Base-by-base conservation (phyloP, 2,888 invertebrate species). In the Ormyrus thymus region DNA sequence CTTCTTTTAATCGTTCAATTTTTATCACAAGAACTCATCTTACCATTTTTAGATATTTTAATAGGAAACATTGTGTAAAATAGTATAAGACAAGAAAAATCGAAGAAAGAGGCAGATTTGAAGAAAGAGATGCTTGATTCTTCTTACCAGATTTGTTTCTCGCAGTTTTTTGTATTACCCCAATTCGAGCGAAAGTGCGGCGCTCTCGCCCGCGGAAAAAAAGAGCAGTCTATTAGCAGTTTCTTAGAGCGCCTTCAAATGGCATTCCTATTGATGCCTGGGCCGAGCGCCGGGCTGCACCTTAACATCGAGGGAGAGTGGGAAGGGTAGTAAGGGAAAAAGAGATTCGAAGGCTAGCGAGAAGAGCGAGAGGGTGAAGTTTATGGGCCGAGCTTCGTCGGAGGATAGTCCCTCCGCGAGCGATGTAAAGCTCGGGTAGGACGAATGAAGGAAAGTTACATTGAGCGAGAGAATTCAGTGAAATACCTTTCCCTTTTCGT, bases 171-270 rank as follows among this genome's bases (percentile, higher is more conserved):
- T 29, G 29, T 29, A n/a, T n/a, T n/a, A n/a, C n/a, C n/a, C n/a
- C 59, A 50, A 66, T 68, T 68, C 72, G 66, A 15, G 61, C 58
- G 71, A 66, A 55, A 70, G 65, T 65, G 64, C 51, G 29, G 51
- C 72, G 58, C 9, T 6, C 65, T 45, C 53, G 51, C 7, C 9
- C 10, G 15, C 11, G 51, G n/a, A 10, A 56, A 58, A 76, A 80
- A 77, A 48, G 53, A 62, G 56, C 62, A 74, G 83, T 89, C 88
- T 88, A 89, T 89, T 89, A 89, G 87, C 87, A 88, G 89, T 89
- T 89, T 88, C 88, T 88, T 88, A 87, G 87, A 87, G 84, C 87
- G 85, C 83, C 86, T 85, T 85, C 85, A 85, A 88, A 87, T 87
- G 87, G 87, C 86, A 87, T 88, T 87, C 85, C 87, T 85, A 88